Base-by-base conservation (phyloP, 2,113 vertebrate species). In the Numenius arquata region DNA sequence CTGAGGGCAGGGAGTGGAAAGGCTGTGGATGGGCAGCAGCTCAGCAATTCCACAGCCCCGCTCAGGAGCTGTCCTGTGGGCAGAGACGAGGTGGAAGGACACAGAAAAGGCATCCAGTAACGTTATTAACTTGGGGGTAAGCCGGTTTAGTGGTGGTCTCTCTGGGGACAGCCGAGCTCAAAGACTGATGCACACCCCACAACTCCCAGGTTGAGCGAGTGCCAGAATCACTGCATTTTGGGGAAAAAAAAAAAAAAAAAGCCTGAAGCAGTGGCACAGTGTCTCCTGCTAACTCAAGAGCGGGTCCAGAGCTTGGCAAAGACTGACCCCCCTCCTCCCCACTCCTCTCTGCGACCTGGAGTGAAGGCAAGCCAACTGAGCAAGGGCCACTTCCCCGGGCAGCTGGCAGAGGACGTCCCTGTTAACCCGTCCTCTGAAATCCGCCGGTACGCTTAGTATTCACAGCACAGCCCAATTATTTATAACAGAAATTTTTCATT, bases 401-500 rank as follows among this genome's bases (percentile, higher is more conserved):
- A 62, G 16, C 47, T 34, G 61, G 78, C 67, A 55, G 68, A 88
- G 47, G 53, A 74, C 0, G 0, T 63, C 80, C 36, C 82, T 53
- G 21, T 65, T 92, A 77, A 45, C 73, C 74, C 2, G 0, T 71
- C 55, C 48, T 56, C 71, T 59, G 81, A 56, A 96, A 89, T 21
- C 27, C 23, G 1, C 9, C 1, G 71, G 7, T 53, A 6, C 29
- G 30, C 63, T 97, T 43, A 45, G 76, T 61, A 97, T 96, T 96
- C 96, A 65, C 55, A 56, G 66, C 80, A 94, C 71, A 92, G 30
- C 40, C 40, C 88, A 77, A 82, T 91, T 97, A 95, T 94, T 96
- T 96, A 93, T 85, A 90, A 85, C 52, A 73, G 95, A 88, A 85
- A 96, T 97, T 87, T 91, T 94, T 97, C 91, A 94, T 94, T 90